Evolutionary conservation across 2,888 invertebrate genomes (phyloP).

Genomic region (Leptinotarsa rubiginosa): DNA sequence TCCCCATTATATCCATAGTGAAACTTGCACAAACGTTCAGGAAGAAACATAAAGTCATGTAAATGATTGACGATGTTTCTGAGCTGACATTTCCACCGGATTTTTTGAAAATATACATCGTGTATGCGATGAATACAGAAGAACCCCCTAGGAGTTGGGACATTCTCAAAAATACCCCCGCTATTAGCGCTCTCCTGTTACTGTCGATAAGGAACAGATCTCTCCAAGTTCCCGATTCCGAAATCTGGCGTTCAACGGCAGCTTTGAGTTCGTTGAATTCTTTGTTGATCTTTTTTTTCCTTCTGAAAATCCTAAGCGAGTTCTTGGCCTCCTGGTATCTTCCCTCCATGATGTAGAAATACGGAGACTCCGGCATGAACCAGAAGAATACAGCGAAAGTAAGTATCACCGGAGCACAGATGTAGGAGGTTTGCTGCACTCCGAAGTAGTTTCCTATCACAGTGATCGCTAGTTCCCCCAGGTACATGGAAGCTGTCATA

Average conservation of each 20-base stretch:
- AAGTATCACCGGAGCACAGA: slow-evolving; percentile 71
- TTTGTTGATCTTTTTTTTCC: slow-evolving; percentile 50
- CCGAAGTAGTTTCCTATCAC: slow-evolving; percentile 69
- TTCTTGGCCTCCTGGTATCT: slow-evolving; percentile 49
- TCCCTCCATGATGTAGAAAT: slow-evolving; percentile 53
- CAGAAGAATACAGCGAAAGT: slow-evolving; percentile 70
- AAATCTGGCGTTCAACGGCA: slow-evolving; percentile 55
- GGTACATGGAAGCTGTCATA: slow-evolving; percentile 49
- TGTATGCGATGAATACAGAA: slow-evolving; percentile 52
- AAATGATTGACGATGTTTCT: slow-evolving; percentile 46
- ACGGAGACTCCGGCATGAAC: slow-evolving; percentile 72
- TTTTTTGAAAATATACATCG: slow-evolving; percentile 57
- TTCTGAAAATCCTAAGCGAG: slow-evolving; percentile 50
- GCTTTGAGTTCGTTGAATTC: slow-evolving; percentile 51
- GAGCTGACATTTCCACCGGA: slow-evolving; percentile 53
- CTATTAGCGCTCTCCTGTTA: slow-evolving; percentile 54
- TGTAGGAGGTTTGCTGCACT: slow-evolving; percentile 68
- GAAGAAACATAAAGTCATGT: slow-evolving; percentile 37
- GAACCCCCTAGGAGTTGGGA: slow-evolving; percentile 57
- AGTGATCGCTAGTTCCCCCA: slow-evolving; percentile 60
- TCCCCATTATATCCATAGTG: slow-evolving; percentile 51
- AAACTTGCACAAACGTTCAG: slow-evolving; percentile 48
- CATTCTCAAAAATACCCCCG: slow-evolving; percentile 53
- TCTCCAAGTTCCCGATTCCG: slow-evolving; percentile 56
- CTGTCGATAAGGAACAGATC: slow-evolving; percentile 54